A percentile compares a stretch with the other conserved stretches of the same genome.
These are phyloP conservation scores for Bombus polaris DNA, from an alignment of 1,140 invertebrate genomes.

Conservation along the genomic window DNA sequence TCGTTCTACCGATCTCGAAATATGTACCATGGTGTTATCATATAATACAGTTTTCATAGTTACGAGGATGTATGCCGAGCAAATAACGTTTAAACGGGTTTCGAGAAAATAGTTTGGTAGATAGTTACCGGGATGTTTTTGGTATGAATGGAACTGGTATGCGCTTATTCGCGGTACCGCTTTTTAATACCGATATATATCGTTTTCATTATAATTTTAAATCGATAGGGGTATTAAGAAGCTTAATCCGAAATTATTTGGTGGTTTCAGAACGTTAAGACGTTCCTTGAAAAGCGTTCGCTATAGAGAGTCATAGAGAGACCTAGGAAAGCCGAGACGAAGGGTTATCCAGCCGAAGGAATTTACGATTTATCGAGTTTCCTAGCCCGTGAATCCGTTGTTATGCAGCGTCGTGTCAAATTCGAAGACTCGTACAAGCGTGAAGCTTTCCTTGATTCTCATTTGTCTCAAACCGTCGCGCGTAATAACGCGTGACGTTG, in stretches of 20 bases:
- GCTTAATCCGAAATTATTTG: constrained; percentile 41
- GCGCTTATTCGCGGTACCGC: constrained; percentile 11
- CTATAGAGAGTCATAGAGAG: no score
- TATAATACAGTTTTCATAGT: constrained; percentile 34
- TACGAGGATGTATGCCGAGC: constrained; percentile 19
- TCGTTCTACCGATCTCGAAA: constrained; percentile 50
- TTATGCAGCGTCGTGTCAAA: background rate
- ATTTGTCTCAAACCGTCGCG: constrained; percentile 45
- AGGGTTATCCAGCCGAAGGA: background rate
- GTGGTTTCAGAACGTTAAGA: constrained; percentile 4
- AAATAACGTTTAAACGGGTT: background rate
- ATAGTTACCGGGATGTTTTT: constrained; percentile 8
- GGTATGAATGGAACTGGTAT: constrained; percentile 35
- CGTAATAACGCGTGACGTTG: constrained; percentile 50
- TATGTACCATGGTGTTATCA: constrained; percentile 30
- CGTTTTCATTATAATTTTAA: constrained; percentile 36
- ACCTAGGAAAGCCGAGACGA: no score
- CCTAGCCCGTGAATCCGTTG: background rate
- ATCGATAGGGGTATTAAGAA: constrained; percentile 24
- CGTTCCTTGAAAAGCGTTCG: background rate
- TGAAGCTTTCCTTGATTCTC: background rate
- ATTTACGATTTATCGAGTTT: constrained; percentile 27
- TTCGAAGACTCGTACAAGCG: background rate
- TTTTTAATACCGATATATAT: constrained; percentile 47
- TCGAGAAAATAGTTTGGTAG: constrained; percentile 17